Evolutionary conservation across 2,888 invertebrate genomes (phyloP), one percentile per base, ranked within the genome.

Genomic region (Epistrophe eligans): DNA sequence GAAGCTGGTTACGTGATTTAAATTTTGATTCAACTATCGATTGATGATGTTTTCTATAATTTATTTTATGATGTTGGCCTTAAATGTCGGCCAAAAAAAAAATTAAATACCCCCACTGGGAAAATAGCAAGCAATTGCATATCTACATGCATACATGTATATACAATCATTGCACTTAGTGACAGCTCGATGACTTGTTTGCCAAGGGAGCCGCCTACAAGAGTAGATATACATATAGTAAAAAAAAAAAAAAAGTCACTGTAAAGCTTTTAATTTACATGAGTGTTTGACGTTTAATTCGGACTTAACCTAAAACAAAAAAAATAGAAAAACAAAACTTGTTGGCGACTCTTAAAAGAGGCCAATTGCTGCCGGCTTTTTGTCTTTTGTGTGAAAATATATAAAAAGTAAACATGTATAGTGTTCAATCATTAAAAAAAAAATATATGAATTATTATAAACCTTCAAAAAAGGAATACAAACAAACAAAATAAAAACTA

Each of bases 21-120:
- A 57, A 74, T 70, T 73, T 74, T 74, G 74, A 83, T 74, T 77
- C 24, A 58, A 74, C 38, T 9, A 79, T 73, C 73, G 55, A 79
- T 83, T 79, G 43, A 17, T 71, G 58, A 43, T 10, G 28, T 43
- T 24, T 64, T 13, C 17, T 4, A 8, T 24, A 8, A 19, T 7
- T 6, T 62, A 17, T 17, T 62, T 64, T 24, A 32, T 38, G 13
- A 45, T 55, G n/a, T 28, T 45, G 32, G 19, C 45, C 45, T 48
- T 24, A 24, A 40, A 55, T 50, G 57, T 66, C 38, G 62, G 43
- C 43, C 35, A 48, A 43, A 24, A 17, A 60, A 35, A 67, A 52
- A 60, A 58, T 24, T 6, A 35, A 32, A 28, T 5, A 35, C 43
- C 19, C 13, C 15, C 13, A 10, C 4, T 48, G n/a, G 28, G 58